phyloP scores from a whole-genome alignment of 2,888 invertebrate genomes.

The Automeris io region DNA sequence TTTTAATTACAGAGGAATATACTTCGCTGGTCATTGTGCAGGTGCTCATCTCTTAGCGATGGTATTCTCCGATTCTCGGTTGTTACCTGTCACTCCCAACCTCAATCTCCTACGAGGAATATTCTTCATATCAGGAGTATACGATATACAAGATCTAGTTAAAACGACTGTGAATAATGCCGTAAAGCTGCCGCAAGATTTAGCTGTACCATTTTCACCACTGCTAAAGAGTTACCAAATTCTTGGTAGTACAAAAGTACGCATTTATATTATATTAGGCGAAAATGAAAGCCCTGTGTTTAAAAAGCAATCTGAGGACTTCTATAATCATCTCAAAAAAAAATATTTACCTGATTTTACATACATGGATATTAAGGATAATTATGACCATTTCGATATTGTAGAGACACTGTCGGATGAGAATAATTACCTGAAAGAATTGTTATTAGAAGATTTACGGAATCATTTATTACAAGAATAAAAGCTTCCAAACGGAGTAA shows the following conservation, averaged over 20 bases:
- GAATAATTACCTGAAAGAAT: slow-evolving; percentile 6
- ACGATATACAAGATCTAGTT: slow-evolving; percentile 4
- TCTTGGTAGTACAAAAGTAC: neutral
- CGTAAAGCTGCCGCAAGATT: slow-evolving; percentile 1
- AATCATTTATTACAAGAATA: neutral
- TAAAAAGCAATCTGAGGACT: slow-evolving; percentile 9
- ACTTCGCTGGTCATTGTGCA: slow-evolving; percentile 10
- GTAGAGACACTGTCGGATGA: slow-evolving; percentile 7
- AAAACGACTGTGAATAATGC: slow-evolving; percentile 5
- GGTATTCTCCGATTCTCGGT: slow-evolving; percentile 5
- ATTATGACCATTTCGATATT: slow-evolving; percentile 10
- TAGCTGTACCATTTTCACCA: slow-evolving; percentile 3
- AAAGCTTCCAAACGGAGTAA: no score
- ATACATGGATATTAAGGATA: slow-evolving; percentile 6
- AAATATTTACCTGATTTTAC: neutral
- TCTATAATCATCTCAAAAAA: slow-evolving; percentile 3
- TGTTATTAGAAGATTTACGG: slow-evolving; percentile 3
- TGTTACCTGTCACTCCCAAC: neutral
- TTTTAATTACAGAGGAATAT: slow-evolving; percentile 6
- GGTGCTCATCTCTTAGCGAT: slow-evolving; percentile 10
- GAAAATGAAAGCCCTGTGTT: slow-evolving; percentile 4
- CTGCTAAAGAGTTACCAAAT: neutral
- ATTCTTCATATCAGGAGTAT: slow-evolving; percentile 8
- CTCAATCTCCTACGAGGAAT: slow-evolving; percentile 2
- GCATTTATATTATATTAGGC: slow-evolving; percentile 4